These are phyloP conservation scores for Malurus elegans DNA, from an alignment of 2,113 vertebrate genomes.

Conservation along the genomic window DNA sequence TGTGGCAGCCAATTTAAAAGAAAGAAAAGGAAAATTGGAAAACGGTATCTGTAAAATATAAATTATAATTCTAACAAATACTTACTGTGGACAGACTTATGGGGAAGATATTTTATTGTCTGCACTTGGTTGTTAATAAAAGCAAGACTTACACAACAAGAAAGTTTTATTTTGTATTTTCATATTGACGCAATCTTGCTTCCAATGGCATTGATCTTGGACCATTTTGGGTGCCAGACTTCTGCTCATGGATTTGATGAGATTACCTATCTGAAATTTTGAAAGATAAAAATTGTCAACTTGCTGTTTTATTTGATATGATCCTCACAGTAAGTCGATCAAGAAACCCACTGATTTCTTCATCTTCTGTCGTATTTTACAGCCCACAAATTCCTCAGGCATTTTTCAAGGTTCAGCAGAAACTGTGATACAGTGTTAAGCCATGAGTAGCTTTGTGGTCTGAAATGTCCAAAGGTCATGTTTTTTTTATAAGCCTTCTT, in stretches of 20 bases:
- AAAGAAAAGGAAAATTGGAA: background rate
- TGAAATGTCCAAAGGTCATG: background rate
- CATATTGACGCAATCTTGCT: background rate
- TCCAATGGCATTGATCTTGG: background rate
- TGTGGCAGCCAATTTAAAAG: background rate
- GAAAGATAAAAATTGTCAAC: background rate
- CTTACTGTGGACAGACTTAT: background rate
- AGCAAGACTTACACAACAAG: background rate
- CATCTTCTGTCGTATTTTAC: background rate
- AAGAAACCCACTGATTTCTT: background rate
- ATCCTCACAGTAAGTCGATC: background rate
- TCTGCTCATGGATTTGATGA: background rate
- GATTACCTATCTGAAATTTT: background rate
- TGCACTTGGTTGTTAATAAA: background rate
- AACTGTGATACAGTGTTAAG: background rate
- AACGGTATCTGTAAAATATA: background rate
- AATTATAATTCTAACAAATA: background rate
- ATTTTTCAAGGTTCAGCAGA: background rate
- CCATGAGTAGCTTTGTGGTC: background rate
- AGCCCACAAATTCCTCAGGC: background rate
- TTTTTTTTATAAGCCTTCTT: background rate
- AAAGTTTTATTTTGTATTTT: background rate
- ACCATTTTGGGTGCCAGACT: background rate
- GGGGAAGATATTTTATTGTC: background rate
- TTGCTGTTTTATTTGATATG: background rate